Conservation (phyloP, 2,113 vertebrate genomes). For the Actinemys pallida region DNA sequence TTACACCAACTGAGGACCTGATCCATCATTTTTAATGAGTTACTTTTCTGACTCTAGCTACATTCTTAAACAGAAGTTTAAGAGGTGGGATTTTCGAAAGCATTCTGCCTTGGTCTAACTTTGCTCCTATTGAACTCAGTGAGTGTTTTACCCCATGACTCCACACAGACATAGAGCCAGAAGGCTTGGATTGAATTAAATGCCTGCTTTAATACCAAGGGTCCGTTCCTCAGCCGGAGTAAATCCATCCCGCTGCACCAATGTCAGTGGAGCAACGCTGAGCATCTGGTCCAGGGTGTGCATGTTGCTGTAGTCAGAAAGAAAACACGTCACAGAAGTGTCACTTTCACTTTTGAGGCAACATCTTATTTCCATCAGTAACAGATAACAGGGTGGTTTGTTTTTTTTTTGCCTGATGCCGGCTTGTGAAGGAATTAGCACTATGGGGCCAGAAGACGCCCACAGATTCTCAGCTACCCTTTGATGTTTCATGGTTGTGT, state of each 20-base stretch:
- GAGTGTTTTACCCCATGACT: not conserved
- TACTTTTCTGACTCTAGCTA: not conserved
- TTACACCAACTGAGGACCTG: not conserved
- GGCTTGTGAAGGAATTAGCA: not conserved
- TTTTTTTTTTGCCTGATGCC: not conserved
- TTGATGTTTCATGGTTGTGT: rapidly evolving
- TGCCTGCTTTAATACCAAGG: not conserved
- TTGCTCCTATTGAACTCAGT: rapidly evolving
- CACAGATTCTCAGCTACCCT: not conserved
- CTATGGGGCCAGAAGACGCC: not conserved
- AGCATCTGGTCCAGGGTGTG: not conserved
- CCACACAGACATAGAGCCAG: not conserved
- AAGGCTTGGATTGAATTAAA: not conserved
- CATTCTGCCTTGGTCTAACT: slow-evolving; percentile 12
- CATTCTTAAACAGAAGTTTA: not conserved
- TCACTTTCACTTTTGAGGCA: rapidly evolving
- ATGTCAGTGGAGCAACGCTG: not conserved
- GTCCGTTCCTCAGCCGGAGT: not conserved
- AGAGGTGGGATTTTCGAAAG: slow-evolving; percentile 18
- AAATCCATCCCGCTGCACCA: rapidly evolving
- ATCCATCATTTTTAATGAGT: slow-evolving; percentile 2
- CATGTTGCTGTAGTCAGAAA: not conserved
- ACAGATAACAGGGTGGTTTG: rapidly evolving
- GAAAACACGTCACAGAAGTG: not conserved
- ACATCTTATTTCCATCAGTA: rapidly evolving